Percentiles rank a stretch among this genome's conserved stretches.
Conservation (phyloP, 2,113 vertebrate species). For the Hemibagrus wyckioides region DNA sequence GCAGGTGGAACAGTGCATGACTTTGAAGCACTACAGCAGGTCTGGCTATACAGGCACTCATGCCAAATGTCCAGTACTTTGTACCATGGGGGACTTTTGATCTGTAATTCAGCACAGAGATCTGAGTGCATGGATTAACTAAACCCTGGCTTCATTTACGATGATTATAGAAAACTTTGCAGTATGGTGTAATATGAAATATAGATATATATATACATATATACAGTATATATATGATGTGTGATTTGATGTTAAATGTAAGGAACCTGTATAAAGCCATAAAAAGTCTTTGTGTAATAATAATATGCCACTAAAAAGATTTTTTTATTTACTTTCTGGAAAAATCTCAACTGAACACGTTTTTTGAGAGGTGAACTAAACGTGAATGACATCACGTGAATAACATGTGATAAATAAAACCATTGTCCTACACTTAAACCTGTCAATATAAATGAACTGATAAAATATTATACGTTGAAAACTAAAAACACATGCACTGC, state of each 20-base stretch:
- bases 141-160: constrained; percentile 66
- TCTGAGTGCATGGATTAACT: constrained; percentile 68
- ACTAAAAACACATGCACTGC: neutral
- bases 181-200: constrained; percentile 33
- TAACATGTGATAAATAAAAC: neutral
- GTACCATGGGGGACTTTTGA: constrained; percentile 60
- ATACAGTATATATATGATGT: neutral
- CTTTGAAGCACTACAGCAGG: constrained; percentile 68
- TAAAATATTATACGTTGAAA: neutral
- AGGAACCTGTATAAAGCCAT: neutral
- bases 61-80: constrained; percentile 61
- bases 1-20: constrained; percentile 58
- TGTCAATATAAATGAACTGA: neutral
- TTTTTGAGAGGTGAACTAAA: neutral
- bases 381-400: neutral
- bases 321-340: neutral
- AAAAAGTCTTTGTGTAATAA: neutral
- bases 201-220: neutral
- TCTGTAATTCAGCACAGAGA: constrained; percentile 60
- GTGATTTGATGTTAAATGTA: neutral
- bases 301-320: neutral
- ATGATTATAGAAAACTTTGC: constrained; percentile 54
- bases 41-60: constrained; percentile 47
- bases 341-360: neutral
- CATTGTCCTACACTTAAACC: neutral